A percentile compares a stretch with the other conserved stretches of the same genome.
Conservation (phyloP, 2,797 vertebrate species). For the Benthosema pterotum region DNA sequence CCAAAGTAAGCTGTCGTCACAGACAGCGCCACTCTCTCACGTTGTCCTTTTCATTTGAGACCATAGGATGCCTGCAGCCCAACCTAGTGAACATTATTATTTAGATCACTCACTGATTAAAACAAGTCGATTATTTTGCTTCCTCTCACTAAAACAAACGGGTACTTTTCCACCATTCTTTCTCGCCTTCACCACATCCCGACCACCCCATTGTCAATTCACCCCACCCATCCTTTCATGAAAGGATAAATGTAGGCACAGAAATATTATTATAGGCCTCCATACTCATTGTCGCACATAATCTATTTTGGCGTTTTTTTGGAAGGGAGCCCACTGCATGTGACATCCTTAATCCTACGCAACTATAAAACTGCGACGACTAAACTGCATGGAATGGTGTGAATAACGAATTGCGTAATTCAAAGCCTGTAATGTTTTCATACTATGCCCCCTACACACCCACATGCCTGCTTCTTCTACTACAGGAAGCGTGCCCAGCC, state of each 20-base stretch:
- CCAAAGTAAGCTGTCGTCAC: not conserved
- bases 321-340: not conserved
- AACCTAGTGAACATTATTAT: not conserved
- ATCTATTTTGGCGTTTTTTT: conserved; percentile 2
- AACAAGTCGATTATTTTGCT: conserved; percentile 55
- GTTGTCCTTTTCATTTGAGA: not conserved
- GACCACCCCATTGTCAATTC: conserved; percentile 34
- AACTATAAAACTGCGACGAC: conserved; percentile 12
- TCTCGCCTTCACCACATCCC: conserved; percentile 34
- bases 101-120: not conserved
- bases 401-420: not conserved
- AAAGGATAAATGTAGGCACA: conserved; percentile 14
- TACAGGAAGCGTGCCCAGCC: conserved; percentile 29
- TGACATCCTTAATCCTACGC: conserved; percentile 12
- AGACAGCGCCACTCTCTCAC: not conserved
- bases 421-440: not conserved
- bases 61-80: not conserved
- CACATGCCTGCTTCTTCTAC: not conserved
- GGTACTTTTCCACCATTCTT: conserved; percentile 5
- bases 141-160: conserved; percentile 49
- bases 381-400: conserved; percentile 11
- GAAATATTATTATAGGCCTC: conserved; percentile 2
- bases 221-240: conserved; percentile 44
- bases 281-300: not conserved
- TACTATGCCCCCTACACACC: not conserved